Conservation (phyloP, 2,113 vertebrate genomes). For the Plecotus auritus region DNA sequence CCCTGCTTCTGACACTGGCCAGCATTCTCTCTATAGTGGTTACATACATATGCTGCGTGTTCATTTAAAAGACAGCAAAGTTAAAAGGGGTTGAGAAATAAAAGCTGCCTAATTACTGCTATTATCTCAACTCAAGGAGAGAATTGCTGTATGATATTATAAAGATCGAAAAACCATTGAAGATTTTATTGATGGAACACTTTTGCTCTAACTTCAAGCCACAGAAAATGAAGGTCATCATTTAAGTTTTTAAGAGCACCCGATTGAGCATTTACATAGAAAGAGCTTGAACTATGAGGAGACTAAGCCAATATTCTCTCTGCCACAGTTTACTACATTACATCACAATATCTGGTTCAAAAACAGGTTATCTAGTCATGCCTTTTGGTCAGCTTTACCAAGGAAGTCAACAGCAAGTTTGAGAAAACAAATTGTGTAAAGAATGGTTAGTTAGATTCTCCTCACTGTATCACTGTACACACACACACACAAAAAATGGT, state of each 20-base stretch:
- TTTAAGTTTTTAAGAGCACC: constrained; percentile 66
- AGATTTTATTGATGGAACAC: constrained; percentile 72
- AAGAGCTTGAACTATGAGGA: constrained; percentile 38
- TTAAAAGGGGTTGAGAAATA: constrained; percentile 74
- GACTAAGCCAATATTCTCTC: background rate
- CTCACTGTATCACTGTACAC: background rate
- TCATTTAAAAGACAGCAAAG: constrained; percentile 65
- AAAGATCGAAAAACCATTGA: constrained; percentile 68
- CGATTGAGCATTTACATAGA: constrained; percentile 59
- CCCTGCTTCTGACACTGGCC: background rate
- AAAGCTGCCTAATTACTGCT: constrained; percentile 71
- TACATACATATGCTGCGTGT: background rate
- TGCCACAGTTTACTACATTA: background rate
- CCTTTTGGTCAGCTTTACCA: background rate
- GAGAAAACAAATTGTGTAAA: background rate
- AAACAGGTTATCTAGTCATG: background rate
- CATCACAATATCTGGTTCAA: background rate
- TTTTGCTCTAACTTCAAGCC: constrained; percentile 60
- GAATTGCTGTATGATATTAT: constrained; percentile 67
- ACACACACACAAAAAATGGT: background rate
- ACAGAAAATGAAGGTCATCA: constrained; percentile 70
- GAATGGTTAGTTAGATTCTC: background rate
- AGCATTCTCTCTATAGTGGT: background rate
- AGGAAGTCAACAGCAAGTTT: background rate
- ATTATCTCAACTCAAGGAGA: constrained; percentile 68